A percentile compares a stretch with the other conserved stretches of the same genome.
Conservation (phyloP, 2,797 vertebrate species). For the Sebastes paucispinis region DNA sequence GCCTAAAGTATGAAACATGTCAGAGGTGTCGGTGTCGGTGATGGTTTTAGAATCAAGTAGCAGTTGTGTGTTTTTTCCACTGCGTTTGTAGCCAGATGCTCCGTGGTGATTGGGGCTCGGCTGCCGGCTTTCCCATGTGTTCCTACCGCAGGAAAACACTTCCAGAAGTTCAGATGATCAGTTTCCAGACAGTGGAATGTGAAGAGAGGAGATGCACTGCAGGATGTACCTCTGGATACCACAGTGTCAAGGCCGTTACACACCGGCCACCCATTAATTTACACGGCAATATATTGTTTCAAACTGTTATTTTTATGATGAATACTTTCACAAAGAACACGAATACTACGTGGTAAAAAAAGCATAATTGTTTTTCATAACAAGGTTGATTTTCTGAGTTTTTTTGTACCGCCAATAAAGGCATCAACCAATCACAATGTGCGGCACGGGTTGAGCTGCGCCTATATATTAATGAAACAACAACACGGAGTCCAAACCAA, state of each 20-base stretch:
- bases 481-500: no score
- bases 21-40: background rate
- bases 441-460: no score
- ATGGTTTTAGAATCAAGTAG: background rate
- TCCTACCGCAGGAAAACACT: conserved; percentile 18
- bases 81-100: conserved; percentile 11
- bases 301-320: no score
- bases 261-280: no score
- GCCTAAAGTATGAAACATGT: background rate
- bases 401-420: no score
- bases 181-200: conserved; percentile 7
- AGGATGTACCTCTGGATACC: background rate
- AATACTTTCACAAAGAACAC: no score
- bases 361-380: no score
- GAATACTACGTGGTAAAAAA: no score
- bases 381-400: no score
- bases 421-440: no score
- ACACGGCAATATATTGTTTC: no score
- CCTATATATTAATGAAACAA: no score
- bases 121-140: conserved; percentile 18
- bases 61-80: conserved; percentile 27
- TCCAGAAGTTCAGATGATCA: background rate
- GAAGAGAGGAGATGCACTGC: background rate
- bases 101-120: conserved; percentile 10
- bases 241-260: background rate